Conservation (phyloP, 2,113 vertebrate species). For the Gnathonemus echidnorhynchus region DNA sequence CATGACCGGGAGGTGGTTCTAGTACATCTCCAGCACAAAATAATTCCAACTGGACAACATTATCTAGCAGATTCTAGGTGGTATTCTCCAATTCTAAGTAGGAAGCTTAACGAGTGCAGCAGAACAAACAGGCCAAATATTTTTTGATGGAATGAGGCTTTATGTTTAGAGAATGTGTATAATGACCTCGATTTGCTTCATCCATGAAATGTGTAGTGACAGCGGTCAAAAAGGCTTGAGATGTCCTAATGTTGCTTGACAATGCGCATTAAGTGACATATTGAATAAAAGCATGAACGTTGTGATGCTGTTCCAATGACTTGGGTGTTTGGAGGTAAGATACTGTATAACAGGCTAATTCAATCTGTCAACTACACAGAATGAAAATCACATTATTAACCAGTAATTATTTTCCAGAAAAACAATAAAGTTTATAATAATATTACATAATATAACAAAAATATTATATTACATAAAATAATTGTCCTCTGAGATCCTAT, state of each 20-base stretch:
- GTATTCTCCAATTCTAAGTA: not conserved
- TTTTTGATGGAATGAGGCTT: not conserved
- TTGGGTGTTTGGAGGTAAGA: not conserved
- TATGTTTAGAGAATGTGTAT: not conserved
- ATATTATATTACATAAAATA: not conserved
- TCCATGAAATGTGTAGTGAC: not conserved
- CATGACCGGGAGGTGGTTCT: not conserved
- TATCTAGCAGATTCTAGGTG: not conserved
- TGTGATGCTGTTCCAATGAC: not conserved
- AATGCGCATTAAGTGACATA: not conserved
- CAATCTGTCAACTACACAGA: not conserved
- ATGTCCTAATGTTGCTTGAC: not conserved
- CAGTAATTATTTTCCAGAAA: not conserved
- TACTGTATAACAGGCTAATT: not conserved
- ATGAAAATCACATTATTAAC: not conserved
- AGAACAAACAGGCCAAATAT: not conserved
- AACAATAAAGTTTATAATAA: not conserved
- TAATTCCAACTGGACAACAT: not conserved
- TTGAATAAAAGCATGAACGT: not conserved
- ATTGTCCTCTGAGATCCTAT: not conserved
- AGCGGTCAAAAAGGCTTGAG: not conserved
- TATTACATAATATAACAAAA: not conserved
- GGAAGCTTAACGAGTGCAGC: not conserved
- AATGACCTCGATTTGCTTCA: not conserved
- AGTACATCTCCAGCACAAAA: not conserved